These are phyloP conservation scores for Maccullochella peelii DNA, from an alignment of 2,113 vertebrate species.

Conservation along the genomic window DNA sequence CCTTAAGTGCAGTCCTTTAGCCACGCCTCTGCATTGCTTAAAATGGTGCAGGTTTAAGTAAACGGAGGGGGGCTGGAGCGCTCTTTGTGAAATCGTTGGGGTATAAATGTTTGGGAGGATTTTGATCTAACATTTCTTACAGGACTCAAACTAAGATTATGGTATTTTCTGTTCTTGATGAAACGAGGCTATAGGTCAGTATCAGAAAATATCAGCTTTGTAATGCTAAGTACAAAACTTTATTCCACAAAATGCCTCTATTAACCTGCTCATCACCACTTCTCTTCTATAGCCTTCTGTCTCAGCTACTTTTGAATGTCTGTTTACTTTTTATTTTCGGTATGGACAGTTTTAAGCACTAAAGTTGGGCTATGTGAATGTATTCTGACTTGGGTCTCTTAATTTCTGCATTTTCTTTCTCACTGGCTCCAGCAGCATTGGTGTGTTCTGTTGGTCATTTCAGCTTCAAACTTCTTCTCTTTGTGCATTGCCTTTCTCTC, in stretches of 20 bases:
- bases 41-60: constrained; percentile 34
- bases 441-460: constrained; percentile 73
- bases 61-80: background rate
- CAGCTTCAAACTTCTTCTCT: constrained; percentile 65
- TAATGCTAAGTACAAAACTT: constrained; percentile 54
- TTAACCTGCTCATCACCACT: constrained; percentile 69
- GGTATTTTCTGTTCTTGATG: constrained; percentile 53
- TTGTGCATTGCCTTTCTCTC: constrained; percentile 66
- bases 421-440: constrained; percentile 73
- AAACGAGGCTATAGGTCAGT: constrained; percentile 62
- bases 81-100: constrained; percentile 24
- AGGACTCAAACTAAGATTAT: constrained; percentile 60
- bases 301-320: constrained; percentile 47
- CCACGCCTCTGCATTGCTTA: constrained; percentile 40
- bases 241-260: constrained; percentile 50
- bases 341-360: constrained; percentile 34
- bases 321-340: constrained; percentile 38
- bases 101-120: constrained; percentile 45
- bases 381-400: constrained; percentile 60
- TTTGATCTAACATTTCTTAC: constrained; percentile 65
- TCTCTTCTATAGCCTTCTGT: constrained; percentile 62
- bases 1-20: constrained; percentile 54
- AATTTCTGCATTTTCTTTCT: constrained; percentile 69
- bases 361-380: constrained; percentile 57
- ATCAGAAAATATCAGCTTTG: constrained; percentile 69